Evolutionary conservation across 2,888 invertebrate genomes (phyloP).

Genomic region (Himalopsyche kuldschensis): DNA sequence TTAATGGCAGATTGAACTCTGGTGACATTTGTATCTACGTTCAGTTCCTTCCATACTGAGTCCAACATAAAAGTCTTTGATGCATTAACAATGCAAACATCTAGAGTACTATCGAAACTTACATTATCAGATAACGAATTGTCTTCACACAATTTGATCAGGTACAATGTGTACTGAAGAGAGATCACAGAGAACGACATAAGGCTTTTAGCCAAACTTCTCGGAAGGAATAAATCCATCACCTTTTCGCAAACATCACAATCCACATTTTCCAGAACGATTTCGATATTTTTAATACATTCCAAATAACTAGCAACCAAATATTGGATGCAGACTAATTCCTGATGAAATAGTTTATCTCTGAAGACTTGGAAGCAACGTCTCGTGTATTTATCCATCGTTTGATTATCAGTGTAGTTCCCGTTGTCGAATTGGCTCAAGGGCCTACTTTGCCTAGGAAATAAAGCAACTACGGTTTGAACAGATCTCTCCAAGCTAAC

Average conservation of each 20-base stretch:
- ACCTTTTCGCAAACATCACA: constrained; percentile 55
- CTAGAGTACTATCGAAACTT: constrained; percentile 28
- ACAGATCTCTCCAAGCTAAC: constrained; percentile 50
- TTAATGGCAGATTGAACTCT: constrained; percentile 56
- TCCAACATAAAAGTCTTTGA: constrained; percentile 50
- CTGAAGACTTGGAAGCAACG: constrained; percentile 58
- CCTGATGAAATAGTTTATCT: constrained; percentile 56
- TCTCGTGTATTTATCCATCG: constrained; percentile 55
- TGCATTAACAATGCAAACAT: constrained; percentile 46
- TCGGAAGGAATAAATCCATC: constrained; percentile 50
- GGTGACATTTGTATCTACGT: constrained; percentile 51
- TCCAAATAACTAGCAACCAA: constrained; percentile 50
- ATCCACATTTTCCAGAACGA: constrained; percentile 50
- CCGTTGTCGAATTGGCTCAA: constrained; percentile 57
- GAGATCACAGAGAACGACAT: constrained; percentile 54
- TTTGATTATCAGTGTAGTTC: constrained; percentile 51
- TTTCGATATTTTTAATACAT: constrained; percentile 46
- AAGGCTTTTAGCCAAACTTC: constrained; percentile 49
- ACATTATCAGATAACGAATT: constrained; percentile 50
- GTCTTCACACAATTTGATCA: constrained; percentile 56
- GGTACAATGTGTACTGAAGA: constrained; percentile 55
- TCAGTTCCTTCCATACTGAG: constrained; percentile 54
- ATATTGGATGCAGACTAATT: constrained; percentile 52
- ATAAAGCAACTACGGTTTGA: constrained; percentile 50
- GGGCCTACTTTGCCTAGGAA: constrained; percentile 56